Percentiles rank a stretch among this genome's conserved stretches.
Conservation (phyloP, 1,140 invertebrate genomes). For the Pseudomyrmex sp. region DNA sequence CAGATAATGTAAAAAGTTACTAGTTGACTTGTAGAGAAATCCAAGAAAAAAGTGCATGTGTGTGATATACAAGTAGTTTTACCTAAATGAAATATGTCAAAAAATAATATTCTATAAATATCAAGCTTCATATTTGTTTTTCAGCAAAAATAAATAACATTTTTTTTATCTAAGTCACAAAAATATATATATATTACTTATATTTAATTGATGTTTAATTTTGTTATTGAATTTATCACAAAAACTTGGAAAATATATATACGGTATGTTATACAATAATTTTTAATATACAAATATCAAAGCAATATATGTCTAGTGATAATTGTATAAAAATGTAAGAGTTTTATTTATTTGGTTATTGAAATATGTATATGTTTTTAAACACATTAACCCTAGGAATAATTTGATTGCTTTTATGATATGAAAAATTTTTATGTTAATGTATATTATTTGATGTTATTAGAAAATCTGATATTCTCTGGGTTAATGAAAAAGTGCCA, state of each 20-base stretch:
- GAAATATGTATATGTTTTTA: constrained; percentile 12
- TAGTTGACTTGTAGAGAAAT: neutral
- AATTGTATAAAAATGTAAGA: constrained; percentile 25
- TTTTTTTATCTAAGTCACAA: constrained; percentile 56
- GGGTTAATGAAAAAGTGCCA: constrained; percentile 22
- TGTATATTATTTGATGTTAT: constrained; percentile 2
- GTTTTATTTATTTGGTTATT: constrained; percentile 51
- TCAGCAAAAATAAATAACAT: constrained; percentile 21
- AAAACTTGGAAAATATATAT: constrained; percentile 23
- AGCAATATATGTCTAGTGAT: constrained; percentile 9
- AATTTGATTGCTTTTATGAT: neutral
- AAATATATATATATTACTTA: constrained; percentile 31
- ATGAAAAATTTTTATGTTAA: constrained; percentile 45
- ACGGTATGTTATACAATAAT: constrained; percentile 33
- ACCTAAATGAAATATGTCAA: constrained; percentile 15
- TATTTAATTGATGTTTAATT: constrained; percentile 1
- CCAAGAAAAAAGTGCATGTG: neutral
- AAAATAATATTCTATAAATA: constrained; percentile 36
- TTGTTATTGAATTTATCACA: constrained; percentile 21
- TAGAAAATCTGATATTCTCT: constrained; percentile 23
- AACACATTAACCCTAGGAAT: constrained; percentile 14
- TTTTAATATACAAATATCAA: constrained; percentile 45
- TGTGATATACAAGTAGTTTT: constrained; percentile 12
- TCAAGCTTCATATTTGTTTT: constrained; percentile 40
- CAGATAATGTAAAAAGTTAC: neutral